phyloP scores from a whole-genome alignment of 2,797 vertebrate species.

The Sebastes variabilis region DNA sequence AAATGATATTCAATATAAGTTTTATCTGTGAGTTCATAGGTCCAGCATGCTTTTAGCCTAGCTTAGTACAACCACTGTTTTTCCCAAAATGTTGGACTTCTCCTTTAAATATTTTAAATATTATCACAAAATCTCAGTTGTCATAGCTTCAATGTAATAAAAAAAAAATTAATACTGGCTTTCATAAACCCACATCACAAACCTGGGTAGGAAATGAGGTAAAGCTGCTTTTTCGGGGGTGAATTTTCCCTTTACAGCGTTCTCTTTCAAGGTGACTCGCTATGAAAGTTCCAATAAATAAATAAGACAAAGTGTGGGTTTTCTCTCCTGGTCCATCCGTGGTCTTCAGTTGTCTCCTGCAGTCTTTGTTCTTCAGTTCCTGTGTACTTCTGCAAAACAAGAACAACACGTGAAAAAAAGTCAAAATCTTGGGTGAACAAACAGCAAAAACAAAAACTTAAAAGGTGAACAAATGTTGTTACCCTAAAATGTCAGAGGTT shows the following conservation, averaged over 20 bases:
- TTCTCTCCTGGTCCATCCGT: neutral
- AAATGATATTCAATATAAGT: neutral
- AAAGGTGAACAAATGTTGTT: too few species aligned
- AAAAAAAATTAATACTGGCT: neutral
- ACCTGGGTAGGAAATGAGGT: constrained; percentile 45
- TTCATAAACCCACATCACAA: neutral
- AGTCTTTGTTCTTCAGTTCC: constrained; percentile 19
- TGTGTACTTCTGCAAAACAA: constrained; percentile 60
- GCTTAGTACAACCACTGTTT: neutral
- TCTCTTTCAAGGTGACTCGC: constrained; percentile 17
- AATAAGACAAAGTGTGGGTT: constrained; percentile 21
- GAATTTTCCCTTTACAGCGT: constrained; percentile 17
- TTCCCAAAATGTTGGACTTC: neutral
- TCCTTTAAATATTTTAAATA: constrained; percentile 3
- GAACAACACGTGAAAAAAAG: neutral
- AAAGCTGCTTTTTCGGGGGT: constrained; percentile 30
- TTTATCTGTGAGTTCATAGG: neutral
- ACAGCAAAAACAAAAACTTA: neutral
- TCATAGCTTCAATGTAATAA: neutral
- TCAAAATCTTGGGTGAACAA: accelerated
- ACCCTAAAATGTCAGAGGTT: too few species aligned
- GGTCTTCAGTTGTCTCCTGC: neutral
- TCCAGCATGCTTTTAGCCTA: neutral
- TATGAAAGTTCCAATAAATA: constrained; percentile 13
- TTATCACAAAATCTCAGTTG: neutral